Percentiles rank a stretch among this genome's conserved stretches.
Evolutionary conservation across 1,140 invertebrate genomes (phyloP).

Genomic region (Pomacea maculata): DNA sequence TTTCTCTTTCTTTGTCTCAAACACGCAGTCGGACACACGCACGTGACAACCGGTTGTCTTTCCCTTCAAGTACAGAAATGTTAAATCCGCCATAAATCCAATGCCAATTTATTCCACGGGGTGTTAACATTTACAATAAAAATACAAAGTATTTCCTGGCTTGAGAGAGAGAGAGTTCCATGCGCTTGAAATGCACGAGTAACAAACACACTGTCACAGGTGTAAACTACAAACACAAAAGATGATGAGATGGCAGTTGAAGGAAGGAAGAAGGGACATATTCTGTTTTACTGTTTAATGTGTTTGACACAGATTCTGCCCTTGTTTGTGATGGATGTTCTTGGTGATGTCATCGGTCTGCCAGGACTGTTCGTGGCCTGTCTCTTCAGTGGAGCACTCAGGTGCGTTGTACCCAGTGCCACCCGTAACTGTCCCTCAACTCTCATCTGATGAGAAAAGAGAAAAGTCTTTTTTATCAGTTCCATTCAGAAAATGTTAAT

Average conservation of each 20-base stretch:
- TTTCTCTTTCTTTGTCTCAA: not conserved
- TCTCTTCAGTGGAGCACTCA: slow-evolving; percentile 85
- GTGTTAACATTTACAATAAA: no score
- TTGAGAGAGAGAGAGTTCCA: no score
- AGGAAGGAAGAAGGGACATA: not conserved
- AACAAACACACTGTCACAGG: no score
- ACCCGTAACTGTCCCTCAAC: not conserved
- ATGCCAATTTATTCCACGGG: no score
- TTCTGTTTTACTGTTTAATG: not conserved
- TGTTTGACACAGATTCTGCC: slow-evolving; percentile 76
- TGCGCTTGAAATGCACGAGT: no score
- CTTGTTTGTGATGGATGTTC: slow-evolving; percentile 81
- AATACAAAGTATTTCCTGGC: no score
- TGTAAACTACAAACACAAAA: not conserved
- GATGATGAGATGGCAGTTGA: not conserved
- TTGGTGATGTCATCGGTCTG: slow-evolving; percentile 78
- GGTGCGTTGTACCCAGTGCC: slow-evolving; percentile 63
- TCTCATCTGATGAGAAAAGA: no score
- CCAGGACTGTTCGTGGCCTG: slow-evolving; percentile 90
- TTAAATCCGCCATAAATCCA: no score
- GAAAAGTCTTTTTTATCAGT: no score
- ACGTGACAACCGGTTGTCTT: no score
- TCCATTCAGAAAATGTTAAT: no score
- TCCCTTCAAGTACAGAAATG: no score
- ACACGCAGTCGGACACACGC: not conserved